Evolutionary conservation across 2,797 vertebrate genomes (phyloP).

Genomic region (Hydrophis major): DNA sequence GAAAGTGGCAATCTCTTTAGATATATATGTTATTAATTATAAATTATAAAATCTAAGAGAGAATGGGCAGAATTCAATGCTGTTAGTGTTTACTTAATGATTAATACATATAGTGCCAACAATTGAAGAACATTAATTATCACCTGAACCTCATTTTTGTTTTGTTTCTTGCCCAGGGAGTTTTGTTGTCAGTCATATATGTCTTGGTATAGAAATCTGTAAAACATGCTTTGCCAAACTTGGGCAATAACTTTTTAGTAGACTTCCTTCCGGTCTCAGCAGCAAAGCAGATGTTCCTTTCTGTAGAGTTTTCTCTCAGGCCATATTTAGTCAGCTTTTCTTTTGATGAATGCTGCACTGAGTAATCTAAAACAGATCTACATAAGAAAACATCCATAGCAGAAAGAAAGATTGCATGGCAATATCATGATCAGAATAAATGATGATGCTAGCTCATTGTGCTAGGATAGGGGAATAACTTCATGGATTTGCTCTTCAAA

Average conservation of each 20-base stretch:
- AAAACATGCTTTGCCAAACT: conserved; percentile 3
- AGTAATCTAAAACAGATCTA: conserved; percentile 22
- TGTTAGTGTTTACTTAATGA: not conserved
- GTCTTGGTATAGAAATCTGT: not conserved
- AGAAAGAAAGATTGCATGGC: conserved; percentile 18
- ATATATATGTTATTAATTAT: not conserved
- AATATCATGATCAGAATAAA: conserved; percentile 3
- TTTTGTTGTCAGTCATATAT: not conserved
- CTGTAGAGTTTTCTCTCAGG: conserved; percentile 10
- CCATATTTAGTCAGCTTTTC: not conserved
- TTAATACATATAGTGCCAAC: not conserved
- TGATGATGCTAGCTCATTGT: not conserved
- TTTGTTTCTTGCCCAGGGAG: not conserved
- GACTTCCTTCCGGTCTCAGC: not conserved
- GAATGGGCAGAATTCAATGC: not conserved
- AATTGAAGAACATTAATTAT: not conserved
- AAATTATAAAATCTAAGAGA: not conserved
- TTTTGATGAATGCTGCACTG: not conserved
- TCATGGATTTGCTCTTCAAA: not conserved
- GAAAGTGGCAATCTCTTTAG: not conserved
- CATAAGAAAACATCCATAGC: not conserved
- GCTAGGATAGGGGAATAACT: not conserved
- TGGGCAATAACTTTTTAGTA: conserved; percentile 12
- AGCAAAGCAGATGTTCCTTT: not conserved
- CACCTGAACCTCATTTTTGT: not conserved